A percentile compares a stretch with the other conserved stretches of the same genome.
These are phyloP conservation scores for Chionis minor DNA, from an alignment of 2,113 vertebrate genomes.

Conservation along the genomic window DNA sequence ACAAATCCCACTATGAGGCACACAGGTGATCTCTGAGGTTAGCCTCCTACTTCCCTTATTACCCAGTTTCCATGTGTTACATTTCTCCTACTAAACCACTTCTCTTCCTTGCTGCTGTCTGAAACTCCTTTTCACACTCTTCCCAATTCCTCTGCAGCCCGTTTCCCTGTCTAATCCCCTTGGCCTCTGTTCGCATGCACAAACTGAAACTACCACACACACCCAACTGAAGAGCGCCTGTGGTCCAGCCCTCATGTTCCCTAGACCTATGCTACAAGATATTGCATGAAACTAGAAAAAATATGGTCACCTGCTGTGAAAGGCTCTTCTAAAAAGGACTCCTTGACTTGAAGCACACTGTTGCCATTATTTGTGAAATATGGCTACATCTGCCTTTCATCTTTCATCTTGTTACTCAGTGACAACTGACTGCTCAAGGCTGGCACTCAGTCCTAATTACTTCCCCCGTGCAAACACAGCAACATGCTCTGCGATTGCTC, in stretches of 20 bases:
- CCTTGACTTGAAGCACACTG: not conserved
- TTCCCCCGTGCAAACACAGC: not conserved
- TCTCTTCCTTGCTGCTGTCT: not conserved
- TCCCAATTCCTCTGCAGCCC: not conserved
- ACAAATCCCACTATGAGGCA: not conserved
- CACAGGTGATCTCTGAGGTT: not conserved
- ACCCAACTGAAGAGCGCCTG: not conserved
- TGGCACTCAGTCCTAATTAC: constrained; percentile 10
- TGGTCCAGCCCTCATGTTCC: not conserved
- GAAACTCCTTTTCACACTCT: not conserved
- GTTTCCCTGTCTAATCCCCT: not conserved
- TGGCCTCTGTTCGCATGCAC: not conserved
- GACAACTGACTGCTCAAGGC: constrained; percentile 9
- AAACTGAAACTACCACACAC: not conserved
- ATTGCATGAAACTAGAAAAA: not conserved
- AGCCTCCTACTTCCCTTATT: not conserved
- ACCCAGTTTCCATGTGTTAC: not conserved
- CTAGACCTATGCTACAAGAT: not conserved
- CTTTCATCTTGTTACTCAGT: not conserved
- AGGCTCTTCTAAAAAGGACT: not conserved
- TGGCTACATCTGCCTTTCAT: not conserved
- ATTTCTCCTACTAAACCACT: not conserved
- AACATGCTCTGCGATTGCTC: not conserved
- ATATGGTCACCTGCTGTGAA: not conserved
- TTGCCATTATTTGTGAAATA: constrained; percentile 5